phyloP scores from a whole-genome alignment of 2,888 invertebrate genomes.

The Caprella mutica region DNA sequence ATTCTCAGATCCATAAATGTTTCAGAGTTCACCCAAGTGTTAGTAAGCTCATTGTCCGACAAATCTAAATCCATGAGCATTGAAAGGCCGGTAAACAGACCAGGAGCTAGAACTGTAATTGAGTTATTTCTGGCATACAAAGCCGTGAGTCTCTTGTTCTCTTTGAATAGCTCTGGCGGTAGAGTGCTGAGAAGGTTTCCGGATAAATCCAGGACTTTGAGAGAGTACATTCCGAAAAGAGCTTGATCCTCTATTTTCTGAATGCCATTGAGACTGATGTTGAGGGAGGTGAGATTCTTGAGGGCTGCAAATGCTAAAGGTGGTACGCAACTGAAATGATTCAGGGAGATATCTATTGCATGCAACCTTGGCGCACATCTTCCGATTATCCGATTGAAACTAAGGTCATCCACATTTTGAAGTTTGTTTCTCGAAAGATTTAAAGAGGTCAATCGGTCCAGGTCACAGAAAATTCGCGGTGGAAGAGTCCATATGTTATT shows the following conservation, averaged over 20 bases:
- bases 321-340: conserved; percentile 81
- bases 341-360: conserved; percentile 69
- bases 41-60: conserved; percentile 31
- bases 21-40: conserved; percentile 53
- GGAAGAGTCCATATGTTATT: conserved; percentile 70
- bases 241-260: conserved; percentile 53
- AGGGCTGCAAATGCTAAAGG: conserved; percentile 72
- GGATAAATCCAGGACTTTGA: conserved; percentile 52
- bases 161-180: conserved; percentile 68
- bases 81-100: conserved; percentile 68
- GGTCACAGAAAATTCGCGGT: conserved; percentile 60
- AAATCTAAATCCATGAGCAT: conserved; percentile 65
- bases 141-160: conserved; percentile 56
- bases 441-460: conserved; percentile 58
- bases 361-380: conserved; percentile 49
- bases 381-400: conserved; percentile 43
- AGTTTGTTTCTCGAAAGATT: conserved; percentile 67
- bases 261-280: conserved; percentile 78
- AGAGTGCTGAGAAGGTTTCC: conserved; percentile 68
- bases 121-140: conserved; percentile 84
- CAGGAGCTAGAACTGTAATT: conserved; percentile 70
- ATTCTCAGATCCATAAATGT: conserved; percentile 61
- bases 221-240: conserved; percentile 32
- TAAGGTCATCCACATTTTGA: conserved; percentile 61
- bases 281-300: conserved; percentile 63